Base-by-base conservation (phyloP, 2,797 vertebrate species). In the Sebastes variabilis region DNA sequence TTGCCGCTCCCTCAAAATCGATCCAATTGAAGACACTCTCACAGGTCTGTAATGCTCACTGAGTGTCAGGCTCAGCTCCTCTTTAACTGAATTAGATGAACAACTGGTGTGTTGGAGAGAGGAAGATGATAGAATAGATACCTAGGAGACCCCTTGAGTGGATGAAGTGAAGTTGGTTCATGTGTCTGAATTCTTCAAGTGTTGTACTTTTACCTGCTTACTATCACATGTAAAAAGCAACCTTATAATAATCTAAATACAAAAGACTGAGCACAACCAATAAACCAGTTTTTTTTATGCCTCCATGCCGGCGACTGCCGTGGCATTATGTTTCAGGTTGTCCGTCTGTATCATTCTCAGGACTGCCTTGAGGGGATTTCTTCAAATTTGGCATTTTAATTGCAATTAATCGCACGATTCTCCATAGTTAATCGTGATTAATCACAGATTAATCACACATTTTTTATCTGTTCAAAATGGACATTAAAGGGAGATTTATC, bases 81-180 rank as follows among this genome's bases (percentile, higher is more conserved):
- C 87, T 92, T 88, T 75, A 79, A 74, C 79, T 83, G 86, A 88
- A 88, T 91, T 87, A 80, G 80, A 67, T 80, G 58, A 88, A 82
- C 75, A 88, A 77, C 80, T 81, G 75, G 71, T 79, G 49, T 67
- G 66, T 58, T 81, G 64, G 68, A 87, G 62, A 78, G 79, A 81
- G 66, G 68, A 87, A 79, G 61, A 78, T 78, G 79, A 79, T 74
- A 16, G 64, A 79, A 66, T 49, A 66, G 59, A 74, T 81, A 75
- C 49, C 20, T 32, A 34, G 38, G 71, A 72, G 69, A 68, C 54
- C 30, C 11, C 12, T 32, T 10, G 46, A 75, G 54, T 71, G 60
- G 38, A 59, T 38, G 6, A 71, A 71, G 55, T 34, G 30, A 71
- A 65, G 56, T 18, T 42, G n/a, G 62, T 73, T 18, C 20, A 65